These are phyloP conservation scores for Sphaerophoria rueppellii DNA, from an alignment of 2,888 invertebrate species.

Conservation along the genomic window DNA sequence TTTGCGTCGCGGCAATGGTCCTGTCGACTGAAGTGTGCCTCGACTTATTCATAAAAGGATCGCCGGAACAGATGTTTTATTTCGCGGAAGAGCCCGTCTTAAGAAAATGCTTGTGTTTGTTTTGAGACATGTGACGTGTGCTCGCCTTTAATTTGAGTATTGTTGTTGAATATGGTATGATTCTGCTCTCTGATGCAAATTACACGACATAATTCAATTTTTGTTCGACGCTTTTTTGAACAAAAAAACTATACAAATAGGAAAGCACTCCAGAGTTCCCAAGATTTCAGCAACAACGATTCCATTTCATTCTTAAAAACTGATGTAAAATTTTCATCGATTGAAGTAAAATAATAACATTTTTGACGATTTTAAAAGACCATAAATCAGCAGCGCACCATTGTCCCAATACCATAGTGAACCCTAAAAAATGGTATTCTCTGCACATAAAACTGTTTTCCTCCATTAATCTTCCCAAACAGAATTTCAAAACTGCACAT, in stretches of 20 bases:
- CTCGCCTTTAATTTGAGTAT: slow-evolving; percentile 26
- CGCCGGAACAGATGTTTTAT: slow-evolving; percentile 66
- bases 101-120: slow-evolving; percentile 36
- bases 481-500: slow-evolving; percentile 12
- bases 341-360: background rate
- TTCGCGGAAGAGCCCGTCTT: slow-evolving; percentile 63
- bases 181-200: background rate
- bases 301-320: too few relatives aligned
- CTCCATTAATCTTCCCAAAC: slow-evolving; percentile 32
- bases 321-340: background rate
- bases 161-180: background rate
- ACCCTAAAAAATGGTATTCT: background rate
- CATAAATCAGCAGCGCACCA: slow-evolving; percentile 21
- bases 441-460: slow-evolving; percentile 2
- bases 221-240: too few relatives aligned
- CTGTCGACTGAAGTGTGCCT: slow-evolving; percentile 61
- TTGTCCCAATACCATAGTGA: background rate
- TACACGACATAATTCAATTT: too few relatives aligned
- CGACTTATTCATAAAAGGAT: slow-evolving; percentile 24
- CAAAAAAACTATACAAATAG: too few relatives aligned
- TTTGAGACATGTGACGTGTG: slow-evolving; percentile 53
- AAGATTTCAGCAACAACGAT: too few relatives aligned
- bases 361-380: background rate
- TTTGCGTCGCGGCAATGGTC: background rate
- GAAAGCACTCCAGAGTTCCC: too few relatives aligned